phyloP scores from a whole-genome alignment of 2,888 invertebrate genomes.

The Leucoma salicis region DNA sequence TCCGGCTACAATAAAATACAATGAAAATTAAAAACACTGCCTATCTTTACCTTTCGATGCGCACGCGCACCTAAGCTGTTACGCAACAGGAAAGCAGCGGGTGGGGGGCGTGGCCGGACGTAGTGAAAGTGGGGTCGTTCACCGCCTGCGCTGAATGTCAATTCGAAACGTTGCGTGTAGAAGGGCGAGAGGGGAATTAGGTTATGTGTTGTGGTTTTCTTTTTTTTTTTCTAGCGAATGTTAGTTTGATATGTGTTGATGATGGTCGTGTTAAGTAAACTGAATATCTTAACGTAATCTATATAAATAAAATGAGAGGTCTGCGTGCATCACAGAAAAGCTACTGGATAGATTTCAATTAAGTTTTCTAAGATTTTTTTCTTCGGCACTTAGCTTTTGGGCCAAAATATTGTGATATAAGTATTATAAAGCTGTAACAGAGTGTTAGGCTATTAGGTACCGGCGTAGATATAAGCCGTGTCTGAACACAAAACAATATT shows the following conservation, averaged over 20 bases:
- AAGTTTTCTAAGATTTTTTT: too few relatives aligned
- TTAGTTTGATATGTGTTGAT: neutral
- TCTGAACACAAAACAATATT: too few relatives aligned
- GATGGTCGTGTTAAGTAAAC: neutral
- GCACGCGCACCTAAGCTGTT: slow-evolving; percentile 30
- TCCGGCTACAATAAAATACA: neutral
- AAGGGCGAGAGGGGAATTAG: slow-evolving; percentile 29
- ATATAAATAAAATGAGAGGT: too few relatives aligned
- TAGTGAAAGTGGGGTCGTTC: slow-evolving; percentile 40
- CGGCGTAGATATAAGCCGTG: too few relatives aligned
- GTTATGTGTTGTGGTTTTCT: slow-evolving; percentile 36
- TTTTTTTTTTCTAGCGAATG: slow-evolving; percentile 19
- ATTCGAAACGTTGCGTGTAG: slow-evolving; percentile 36
- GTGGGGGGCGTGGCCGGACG: slow-evolving; percentile 39
- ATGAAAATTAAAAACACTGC: slow-evolving; percentile 5
- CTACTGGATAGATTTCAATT: too few relatives aligned
- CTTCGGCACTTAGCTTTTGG: too few relatives aligned
- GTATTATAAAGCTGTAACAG: too few relatives aligned
- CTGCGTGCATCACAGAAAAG: too few relatives aligned
- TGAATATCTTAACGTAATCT: too few relatives aligned
- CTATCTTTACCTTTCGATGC: slow-evolving; percentile 23
- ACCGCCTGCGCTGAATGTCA: slow-evolving; percentile 46
- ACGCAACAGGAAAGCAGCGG: slow-evolving; percentile 46
- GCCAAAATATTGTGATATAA: too few relatives aligned
- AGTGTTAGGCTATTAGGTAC: too few relatives aligned